Base-by-base conservation (phyloP, 2,797 vertebrate genomes). In the Peromyscus nudipes region DNA sequence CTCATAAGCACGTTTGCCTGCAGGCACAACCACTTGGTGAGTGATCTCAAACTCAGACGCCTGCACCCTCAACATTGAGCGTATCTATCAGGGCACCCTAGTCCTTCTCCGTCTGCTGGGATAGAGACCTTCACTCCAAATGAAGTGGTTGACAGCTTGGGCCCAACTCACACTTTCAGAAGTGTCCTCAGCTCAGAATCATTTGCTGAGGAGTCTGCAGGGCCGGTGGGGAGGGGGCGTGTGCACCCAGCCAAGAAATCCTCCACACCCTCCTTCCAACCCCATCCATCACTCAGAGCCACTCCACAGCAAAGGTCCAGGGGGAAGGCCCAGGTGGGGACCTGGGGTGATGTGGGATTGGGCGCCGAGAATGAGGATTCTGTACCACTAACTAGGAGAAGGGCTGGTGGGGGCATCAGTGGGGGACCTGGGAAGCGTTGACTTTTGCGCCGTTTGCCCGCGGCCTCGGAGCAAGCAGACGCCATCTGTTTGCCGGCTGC, bases 401-500 rank as follows among this genome's bases (percentile, higher is more conserved):
- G 96, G 96, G 91, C 96, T 92, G 55, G 96, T 92, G 55, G 96
- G 71, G 97, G 95, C 86, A 84, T 96, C 73, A 83, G 62, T 5
- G 93, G 92, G 97, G 98, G 97, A 94, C 92, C 94, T 76, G 65
- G 80, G 97, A 95, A 98, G 99, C 99, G 97, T 93, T 98, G 99
- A 98, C 98, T 99, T 99, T 99, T 99, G 99, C 99, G 99, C 99
- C 99, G 99, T 99, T 99, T 99, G 99, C 99, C 99, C 98, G 99
- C 98, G 99, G 99, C 99, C 99, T 99, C 99, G 99, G 99, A 99
- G 99, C 99, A 99, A 99, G 99, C 99, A 99, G 99, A 99, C 99
- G 99, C 99, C 99, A 99, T 99, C 99, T 99, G 99, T 99, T 99
- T 99, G 99, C 99, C 99, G 99, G 99, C 99, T 99, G 99, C 99